phyloP scores from a whole-genome alignment of 2,113 vertebrate species.

The Tricholaema leucomelas region DNA sequence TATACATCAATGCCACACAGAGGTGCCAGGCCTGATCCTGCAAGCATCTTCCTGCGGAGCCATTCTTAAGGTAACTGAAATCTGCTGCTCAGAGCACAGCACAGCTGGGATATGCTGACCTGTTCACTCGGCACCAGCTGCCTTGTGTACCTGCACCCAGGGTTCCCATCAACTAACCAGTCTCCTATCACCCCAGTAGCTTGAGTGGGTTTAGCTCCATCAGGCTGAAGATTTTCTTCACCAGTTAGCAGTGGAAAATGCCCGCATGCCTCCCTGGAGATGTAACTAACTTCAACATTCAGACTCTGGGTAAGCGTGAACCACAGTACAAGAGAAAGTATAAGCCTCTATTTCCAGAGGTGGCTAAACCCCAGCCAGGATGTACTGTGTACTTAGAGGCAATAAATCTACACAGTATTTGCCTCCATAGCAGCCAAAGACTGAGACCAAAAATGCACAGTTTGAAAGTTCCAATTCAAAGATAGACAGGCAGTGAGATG shows the following conservation, averaged over 20 bases:
- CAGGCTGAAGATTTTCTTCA: background rate
- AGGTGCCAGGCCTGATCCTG: background rate
- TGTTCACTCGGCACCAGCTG: background rate
- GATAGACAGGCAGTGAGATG: background rate
- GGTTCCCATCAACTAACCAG: background rate
- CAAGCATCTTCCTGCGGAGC: background rate
- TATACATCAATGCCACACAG: background rate
- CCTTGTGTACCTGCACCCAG: background rate
- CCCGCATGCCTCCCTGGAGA: background rate
- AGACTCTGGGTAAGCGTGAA: background rate
- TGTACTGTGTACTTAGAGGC: background rate
- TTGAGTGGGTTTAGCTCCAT: background rate
- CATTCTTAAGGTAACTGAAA: background rate
- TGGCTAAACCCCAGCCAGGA: background rate
- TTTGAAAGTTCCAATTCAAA: background rate
- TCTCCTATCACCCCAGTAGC: background rate
- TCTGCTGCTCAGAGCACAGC: background rate
- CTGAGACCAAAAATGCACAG: rapidly evolving
- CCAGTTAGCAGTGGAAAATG: background rate
- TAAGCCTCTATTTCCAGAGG: background rate
- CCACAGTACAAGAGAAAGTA: background rate
- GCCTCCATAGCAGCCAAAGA: background rate
- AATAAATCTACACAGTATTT: background rate
- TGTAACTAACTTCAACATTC: background rate
- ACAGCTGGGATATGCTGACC: background rate